Evolutionary conservation across 2,888 invertebrate species (phyloP).

Genomic region (Strigamia maritima): DNA sequence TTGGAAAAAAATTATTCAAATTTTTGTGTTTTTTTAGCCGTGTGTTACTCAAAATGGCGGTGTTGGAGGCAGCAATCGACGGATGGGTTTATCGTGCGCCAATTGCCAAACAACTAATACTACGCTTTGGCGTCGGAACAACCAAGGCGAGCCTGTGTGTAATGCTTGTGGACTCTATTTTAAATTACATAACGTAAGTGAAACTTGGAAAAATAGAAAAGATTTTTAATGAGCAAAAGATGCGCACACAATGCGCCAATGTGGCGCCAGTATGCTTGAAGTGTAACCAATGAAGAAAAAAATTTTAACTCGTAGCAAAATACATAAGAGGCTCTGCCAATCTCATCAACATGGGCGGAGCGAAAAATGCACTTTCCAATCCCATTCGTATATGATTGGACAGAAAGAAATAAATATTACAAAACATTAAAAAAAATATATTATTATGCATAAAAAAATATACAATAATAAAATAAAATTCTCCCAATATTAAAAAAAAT

Average conservation of each 20-base stretch:
- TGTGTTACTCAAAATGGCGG: conserved; percentile 23
- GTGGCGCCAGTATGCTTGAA: not conserved
- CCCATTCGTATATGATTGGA: not conserved
- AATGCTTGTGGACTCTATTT: conserved; percentile 97
- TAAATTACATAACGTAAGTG: conserved; percentile 78
- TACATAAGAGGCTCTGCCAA: not conserved
- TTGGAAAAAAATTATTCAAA: no score
- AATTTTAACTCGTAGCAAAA: not conserved
- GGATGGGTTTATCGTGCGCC: conserved; percentile 80
- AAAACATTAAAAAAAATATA: not conserved
- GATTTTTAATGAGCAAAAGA: no score
- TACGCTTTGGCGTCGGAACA: conserved; percentile 93
- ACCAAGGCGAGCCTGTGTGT: conserved; percentile 92
- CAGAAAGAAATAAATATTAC: not conserved
- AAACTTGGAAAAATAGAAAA: not conserved
- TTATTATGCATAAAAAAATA: not conserved
- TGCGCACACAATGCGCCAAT: not conserved
- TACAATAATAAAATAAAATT: not conserved
- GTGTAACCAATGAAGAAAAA: not conserved
- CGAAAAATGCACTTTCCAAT: not conserved
- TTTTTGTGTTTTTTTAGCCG: conserved; percentile 9
- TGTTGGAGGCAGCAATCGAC: conserved; percentile 53
- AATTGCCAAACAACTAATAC: conserved; percentile 90
- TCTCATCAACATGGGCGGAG: not conserved
- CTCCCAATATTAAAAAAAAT: no score